phyloP scores from a whole-genome alignment of 2,888 invertebrate species.

The Fissipunctia ypsillon region DNA sequence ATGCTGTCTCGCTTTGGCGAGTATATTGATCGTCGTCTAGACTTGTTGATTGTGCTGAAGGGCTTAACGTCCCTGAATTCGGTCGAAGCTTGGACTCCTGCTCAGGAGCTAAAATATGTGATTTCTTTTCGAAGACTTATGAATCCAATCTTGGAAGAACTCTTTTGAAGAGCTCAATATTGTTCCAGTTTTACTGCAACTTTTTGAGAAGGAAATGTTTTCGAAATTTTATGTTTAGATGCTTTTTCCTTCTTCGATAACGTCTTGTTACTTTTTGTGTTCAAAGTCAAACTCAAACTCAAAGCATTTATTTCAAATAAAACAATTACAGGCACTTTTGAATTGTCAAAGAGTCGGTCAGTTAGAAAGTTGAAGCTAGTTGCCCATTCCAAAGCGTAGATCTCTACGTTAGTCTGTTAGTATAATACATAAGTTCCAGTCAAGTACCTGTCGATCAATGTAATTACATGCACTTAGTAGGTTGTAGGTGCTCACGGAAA shows the following conservation, averaged over 20 bases:
- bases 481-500: not conserved
- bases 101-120: slow-evolving; percentile 46
- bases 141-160: slow-evolving; percentile 22
- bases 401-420: not conserved
- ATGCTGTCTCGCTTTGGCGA: slow-evolving; percentile 77
- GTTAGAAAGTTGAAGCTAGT: too few species aligned
- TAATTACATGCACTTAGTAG: slow-evolving; percentile 7
- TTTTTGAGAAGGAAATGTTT: slow-evolving; percentile 22
- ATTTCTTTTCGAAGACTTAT: slow-evolving; percentile 38
- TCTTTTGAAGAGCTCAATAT: slow-evolving; percentile 11
- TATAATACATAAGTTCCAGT: not conserved
- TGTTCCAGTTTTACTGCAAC: slow-evolving; percentile 6
- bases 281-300: too few species aligned
- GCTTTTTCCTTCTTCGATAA: slow-evolving; percentile 20
- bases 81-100: slow-evolving; percentile 56
- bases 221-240: not conserved
- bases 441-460: not conserved
- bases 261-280: not conserved
- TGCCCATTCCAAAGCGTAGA: too few species aligned
- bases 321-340: too few species aligned
- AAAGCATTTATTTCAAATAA: too few species aligned
- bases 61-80: slow-evolving; percentile 77
- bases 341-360: too few species aligned
- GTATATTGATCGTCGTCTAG: slow-evolving; percentile 89
- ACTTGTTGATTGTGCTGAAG: slow-evolving; percentile 87